A percentile compares a stretch with the other conserved stretches of the same genome.
phyloP scores from a whole-genome alignment of 1,140 invertebrate species.

The Monomorium pharaonis region DNA sequence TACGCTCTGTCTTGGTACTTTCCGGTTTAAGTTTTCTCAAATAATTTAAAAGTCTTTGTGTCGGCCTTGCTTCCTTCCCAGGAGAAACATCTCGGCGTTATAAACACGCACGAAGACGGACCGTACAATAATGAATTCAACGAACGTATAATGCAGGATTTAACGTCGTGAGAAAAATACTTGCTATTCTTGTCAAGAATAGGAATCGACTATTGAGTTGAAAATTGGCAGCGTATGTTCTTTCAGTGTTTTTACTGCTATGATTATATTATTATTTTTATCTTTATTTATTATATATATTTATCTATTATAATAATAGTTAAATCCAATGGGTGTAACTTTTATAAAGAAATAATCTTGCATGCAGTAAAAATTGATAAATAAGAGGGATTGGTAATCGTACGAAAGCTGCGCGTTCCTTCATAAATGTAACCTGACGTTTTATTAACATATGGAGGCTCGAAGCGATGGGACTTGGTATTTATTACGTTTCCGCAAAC shows the following conservation, averaged over 20 bases:
- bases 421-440: neutral
- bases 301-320: neutral
- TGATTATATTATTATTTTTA: neutral
- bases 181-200: conserved; percentile 20
- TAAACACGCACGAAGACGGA: conserved; percentile 30
- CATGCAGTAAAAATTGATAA: neutral
- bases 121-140: conserved; percentile 46
- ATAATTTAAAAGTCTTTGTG: conserved; percentile 22
- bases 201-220: neutral
- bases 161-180: conserved; percentile 14
- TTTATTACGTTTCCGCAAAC: conserved; percentile 23
- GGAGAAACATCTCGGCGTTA: neutral
- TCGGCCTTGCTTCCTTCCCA: conserved; percentile 17
- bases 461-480: neutral
- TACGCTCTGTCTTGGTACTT: neutral
- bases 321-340: neutral
- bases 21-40: neutral
- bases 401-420: neutral
- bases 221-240: neutral
- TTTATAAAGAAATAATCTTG: neutral
- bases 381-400: neutral
- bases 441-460: neutral
- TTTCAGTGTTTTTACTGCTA: neutral
- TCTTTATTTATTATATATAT: neutral
- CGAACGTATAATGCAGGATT: conserved; percentile 48